phyloP scores from a whole-genome alignment of 2,113 vertebrate species.

The Hypanus sabinus region DNA sequence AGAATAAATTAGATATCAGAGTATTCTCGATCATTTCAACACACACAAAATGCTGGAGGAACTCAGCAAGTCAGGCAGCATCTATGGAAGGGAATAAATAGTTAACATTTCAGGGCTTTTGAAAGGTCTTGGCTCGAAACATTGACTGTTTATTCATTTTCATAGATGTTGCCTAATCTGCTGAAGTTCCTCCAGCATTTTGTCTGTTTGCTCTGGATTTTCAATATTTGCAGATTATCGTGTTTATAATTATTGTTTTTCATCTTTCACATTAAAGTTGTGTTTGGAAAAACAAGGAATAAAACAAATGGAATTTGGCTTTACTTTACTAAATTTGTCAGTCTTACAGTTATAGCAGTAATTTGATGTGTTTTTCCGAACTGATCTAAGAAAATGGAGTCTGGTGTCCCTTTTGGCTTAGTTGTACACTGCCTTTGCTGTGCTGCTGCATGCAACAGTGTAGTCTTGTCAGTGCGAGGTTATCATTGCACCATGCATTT shows the following conservation, averaged over 20 bases:
- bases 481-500: not conserved
- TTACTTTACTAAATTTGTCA: not conserved
- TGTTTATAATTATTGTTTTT: not conserved
- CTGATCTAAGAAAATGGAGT: not conserved
- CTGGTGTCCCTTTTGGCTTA: not conserved
- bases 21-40: not conserved
- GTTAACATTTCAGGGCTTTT: too few species aligned
- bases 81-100: too few species aligned
- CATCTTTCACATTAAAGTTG: not conserved
- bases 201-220: too few species aligned
- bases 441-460: not conserved
- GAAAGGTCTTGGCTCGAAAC: too few species aligned
- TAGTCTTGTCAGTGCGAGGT: not conserved
- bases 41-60: too few species aligned
- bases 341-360: not conserved
- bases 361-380: not conserved
- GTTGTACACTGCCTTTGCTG: not conserved
- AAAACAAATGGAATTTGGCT: not conserved
- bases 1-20: not conserved
- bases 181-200: too few species aligned
- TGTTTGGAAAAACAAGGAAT: too few species aligned
- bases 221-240: too few species aligned
- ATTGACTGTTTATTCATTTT: too few species aligned
- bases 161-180: too few species aligned
- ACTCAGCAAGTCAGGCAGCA: too few species aligned